Evolutionary conservation across 2,797 vertebrate genomes (phyloP).

Genomic region (Crax fasciolata): DNA sequence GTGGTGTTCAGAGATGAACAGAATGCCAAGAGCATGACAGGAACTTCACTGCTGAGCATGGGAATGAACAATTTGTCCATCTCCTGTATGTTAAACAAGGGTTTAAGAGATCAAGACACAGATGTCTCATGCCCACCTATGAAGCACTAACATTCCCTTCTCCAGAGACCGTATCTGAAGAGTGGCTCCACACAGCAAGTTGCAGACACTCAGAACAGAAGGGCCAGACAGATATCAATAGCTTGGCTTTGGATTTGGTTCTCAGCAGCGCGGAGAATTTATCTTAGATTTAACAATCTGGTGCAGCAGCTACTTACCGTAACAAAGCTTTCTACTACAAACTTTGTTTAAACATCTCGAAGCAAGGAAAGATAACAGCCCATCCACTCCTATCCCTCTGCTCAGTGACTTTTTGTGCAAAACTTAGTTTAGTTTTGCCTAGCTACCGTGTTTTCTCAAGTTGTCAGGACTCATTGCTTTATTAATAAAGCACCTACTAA

Average conservation of each 20-base stretch:
- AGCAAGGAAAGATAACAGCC: not conserved
- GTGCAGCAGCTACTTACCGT: not conserved
- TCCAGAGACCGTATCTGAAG: not conserved
- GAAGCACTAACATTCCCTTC: not conserved
- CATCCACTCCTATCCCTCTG: not conserved
- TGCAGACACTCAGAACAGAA: not conserved
- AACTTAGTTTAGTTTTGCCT: not conserved
- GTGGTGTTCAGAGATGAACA: not conserved
- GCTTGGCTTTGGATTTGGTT: not conserved
- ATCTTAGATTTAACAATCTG: not conserved
- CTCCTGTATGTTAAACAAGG: not conserved
- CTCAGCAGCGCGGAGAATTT: not conserved
- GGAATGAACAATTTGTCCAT: not conserved
- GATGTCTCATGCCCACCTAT: not conserved
- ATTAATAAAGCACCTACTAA: not conserved
- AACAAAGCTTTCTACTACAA: not conserved
- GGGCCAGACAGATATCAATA: not conserved
- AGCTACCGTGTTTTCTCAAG: not conserved
- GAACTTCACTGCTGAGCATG: not conserved
- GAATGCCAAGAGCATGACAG: not conserved
- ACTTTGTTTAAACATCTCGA: not conserved
- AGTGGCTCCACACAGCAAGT: not conserved
- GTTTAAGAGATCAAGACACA: not conserved
- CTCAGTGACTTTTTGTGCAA: not conserved
- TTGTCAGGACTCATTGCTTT: not conserved